Evolutionary conservation across 2,888 invertebrate genomes (phyloP).

Genomic region (Octodonta nipae): DNA sequence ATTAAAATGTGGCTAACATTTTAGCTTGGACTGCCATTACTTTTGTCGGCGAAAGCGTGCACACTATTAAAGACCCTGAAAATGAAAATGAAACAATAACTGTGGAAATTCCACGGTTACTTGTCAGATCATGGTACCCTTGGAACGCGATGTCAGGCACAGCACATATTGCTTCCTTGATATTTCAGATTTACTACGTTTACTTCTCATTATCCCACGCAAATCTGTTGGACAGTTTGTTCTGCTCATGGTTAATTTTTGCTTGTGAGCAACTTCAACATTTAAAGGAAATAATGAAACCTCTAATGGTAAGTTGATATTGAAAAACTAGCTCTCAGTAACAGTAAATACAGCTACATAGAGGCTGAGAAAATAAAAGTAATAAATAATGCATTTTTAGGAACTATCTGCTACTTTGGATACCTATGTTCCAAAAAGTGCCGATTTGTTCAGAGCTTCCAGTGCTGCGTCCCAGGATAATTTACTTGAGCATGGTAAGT

Average conservation of each 20-base stretch:
- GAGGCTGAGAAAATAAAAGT: neutral
- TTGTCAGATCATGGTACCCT: constrained; percentile 67
- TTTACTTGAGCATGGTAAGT: constrained; percentile 23
- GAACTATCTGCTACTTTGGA: constrained; percentile 71
- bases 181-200: constrained; percentile 32
- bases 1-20: no score
- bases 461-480: constrained; percentile 34
- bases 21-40: constrained; percentile 66
- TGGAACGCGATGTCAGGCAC: constrained; percentile 60
- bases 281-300: constrained; percentile 74
- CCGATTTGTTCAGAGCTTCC: constrained; percentile 51
- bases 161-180: constrained; percentile 51
- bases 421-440: constrained; percentile 60
- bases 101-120: constrained; percentile 56
- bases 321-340: neutral
- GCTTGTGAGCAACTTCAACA: constrained; percentile 78
- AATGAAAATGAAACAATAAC: constrained; percentile 55
- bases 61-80: constrained; percentile 50
- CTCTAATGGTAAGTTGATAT: constrained; percentile 46
- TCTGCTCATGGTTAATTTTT: constrained; percentile 74
- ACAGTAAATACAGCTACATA: constrained; percentile 1
- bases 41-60: constrained; percentile 66
- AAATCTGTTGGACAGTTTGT: constrained; percentile 56
- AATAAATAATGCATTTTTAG: constrained; percentile 15
- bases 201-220: constrained; percentile 35